Conservation (phyloP, 2,113 vertebrate species). For the Donacobius atricapilla region DNA sequence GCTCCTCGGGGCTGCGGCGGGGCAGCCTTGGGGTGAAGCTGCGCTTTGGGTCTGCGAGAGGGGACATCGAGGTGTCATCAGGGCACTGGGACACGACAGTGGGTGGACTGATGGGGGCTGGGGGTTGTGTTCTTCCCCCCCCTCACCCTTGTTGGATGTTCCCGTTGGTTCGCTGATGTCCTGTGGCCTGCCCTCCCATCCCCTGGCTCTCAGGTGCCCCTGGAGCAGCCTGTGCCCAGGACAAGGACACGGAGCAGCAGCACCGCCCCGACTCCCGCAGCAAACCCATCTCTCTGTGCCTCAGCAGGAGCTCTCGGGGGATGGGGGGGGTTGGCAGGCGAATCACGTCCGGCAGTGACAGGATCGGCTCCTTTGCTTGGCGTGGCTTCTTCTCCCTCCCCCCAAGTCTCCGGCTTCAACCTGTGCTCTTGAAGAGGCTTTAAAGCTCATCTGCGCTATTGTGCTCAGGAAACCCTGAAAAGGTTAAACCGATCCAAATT, state of each 20-base stretch:
- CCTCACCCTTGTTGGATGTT: fast-evolving
- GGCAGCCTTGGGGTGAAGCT: background rate
- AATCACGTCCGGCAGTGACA: conserved; percentile 1
- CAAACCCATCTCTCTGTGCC: background rate
- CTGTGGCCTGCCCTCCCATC: background rate
- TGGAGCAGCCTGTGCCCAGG: background rate
- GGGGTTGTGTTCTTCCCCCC: background rate
- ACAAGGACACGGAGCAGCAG: background rate
- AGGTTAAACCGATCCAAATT: conserved; percentile 57
- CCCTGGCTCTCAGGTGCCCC: fast-evolving
- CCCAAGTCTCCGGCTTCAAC: background rate
- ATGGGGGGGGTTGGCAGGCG: background rate
- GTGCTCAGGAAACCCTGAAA: conserved; percentile 15
- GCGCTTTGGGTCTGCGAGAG: background rate
- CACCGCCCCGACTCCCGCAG: fast-evolving
- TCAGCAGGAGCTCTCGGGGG: background rate
- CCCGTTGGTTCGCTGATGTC: background rate
- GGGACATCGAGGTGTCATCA: fast-evolving
- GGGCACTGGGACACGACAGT: background rate
- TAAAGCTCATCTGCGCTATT: conserved; percentile 46
- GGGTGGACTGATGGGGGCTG: background rate
- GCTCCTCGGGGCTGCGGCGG: background rate
- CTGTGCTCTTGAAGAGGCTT: background rate
- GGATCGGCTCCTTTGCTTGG: background rate
- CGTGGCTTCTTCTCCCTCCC: background rate